These are phyloP conservation scores for Hippopotamus amphibius DNA, from an alignment of 2,113 vertebrate species.

Conservation along the genomic window DNA sequence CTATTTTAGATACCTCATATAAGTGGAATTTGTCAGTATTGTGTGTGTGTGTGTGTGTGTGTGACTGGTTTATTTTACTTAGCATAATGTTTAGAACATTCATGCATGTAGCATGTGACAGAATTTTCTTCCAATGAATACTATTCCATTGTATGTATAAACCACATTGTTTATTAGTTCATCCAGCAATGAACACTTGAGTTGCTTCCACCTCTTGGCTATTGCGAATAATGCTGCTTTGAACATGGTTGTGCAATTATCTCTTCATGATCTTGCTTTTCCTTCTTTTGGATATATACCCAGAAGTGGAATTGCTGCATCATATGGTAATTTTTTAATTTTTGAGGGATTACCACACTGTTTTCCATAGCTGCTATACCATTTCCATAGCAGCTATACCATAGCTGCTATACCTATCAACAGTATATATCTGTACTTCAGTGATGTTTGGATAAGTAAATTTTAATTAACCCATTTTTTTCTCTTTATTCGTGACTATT, in stretches of 20 bases:
- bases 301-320: background rate
- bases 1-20: background rate
- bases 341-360: background rate
- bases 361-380: background rate
- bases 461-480: slow-evolving; percentile 41
- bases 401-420: background rate
- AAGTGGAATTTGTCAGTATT: background rate
- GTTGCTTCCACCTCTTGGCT: background rate
- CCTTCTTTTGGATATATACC: background rate
- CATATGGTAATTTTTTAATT: background rate
- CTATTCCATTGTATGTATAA: background rate
- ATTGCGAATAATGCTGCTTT: background rate
- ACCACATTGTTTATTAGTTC: background rate
- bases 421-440: background rate
- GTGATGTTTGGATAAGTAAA: background rate
- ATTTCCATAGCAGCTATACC: too few species aligned
- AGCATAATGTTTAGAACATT: background rate
- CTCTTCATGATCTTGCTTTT: background rate
- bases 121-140: background rate
- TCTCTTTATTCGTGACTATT: background rate
- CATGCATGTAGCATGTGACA: background rate
- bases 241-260: background rate
- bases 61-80: background rate
- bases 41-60: too few species aligned
- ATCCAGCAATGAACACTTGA: background rate